Base-by-base conservation (phyloP, 2,888 invertebrate genomes). In the Ormyrus labotus region DNA sequence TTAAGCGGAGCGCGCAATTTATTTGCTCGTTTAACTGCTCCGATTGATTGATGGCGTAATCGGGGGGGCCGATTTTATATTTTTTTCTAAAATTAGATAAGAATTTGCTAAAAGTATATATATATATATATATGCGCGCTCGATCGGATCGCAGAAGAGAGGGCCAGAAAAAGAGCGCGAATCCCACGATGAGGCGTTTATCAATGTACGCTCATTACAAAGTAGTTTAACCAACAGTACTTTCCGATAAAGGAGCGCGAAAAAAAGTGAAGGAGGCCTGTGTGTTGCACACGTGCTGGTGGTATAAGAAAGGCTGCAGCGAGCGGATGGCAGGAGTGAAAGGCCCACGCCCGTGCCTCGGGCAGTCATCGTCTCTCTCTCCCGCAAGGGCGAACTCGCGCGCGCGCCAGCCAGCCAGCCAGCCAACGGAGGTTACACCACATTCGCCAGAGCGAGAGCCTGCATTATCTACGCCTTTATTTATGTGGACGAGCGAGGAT, bases 321-420 rank as follows among this genome's bases (percentile, higher is more conserved):
- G 13, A 51, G 72, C 75, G 75, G 78, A 79, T 72, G 67, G 82
- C 80, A 90, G 89, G 90, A 90, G 90, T 90, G 90, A 90, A 90
- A 90, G 90, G 90, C 89, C 90, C 89, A 90, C 90, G 90, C 90
- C 90, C 90, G 90, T 90, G 90, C 90, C 90, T 89, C 87, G 82
- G 90, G 90, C 90, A 87, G 85, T 84, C 84, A 80, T 68, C 83
- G 80, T 80, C 74, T 58, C 34, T 70, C 65, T 48, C 55, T 68
- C 53, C 34, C 69, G 64, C 67, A 68, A 67, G 67, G 68, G 78
- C 72, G 72, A 48, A n/a, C 67, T 11, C 51, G 13, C 10, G 61
- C 58, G 55, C 68, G 69, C 69, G 70, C 72, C 51, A 64, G 57
- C 55, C 53, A 61, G 34, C 61, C 63, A 63, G 53, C 11, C 63